These are phyloP conservation scores for Drosophila koepferae DNA, from an alignment of 2,888 invertebrate species.

Conservation along the genomic window DNA sequence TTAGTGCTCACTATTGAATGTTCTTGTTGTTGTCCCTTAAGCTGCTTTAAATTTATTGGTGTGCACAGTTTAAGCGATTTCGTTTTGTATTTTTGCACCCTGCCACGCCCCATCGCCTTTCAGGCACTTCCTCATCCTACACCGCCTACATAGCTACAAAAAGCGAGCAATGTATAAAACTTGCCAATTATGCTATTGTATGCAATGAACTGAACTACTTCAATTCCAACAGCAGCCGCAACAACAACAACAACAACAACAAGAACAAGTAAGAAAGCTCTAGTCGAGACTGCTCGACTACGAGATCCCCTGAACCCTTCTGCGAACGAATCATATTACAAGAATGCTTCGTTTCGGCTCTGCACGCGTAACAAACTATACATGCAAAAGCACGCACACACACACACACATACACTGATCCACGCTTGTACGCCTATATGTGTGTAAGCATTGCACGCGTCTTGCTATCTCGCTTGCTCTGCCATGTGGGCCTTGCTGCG, in stretches of 20 bases:
- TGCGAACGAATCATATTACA: too few species aligned
- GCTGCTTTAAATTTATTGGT: slow-evolving; percentile 81
- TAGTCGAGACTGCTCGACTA: too few species aligned
- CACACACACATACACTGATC: too few species aligned
- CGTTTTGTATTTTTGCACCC: slow-evolving; percentile 47
- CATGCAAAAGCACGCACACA: too few species aligned
- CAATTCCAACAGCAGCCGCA: slow-evolving; percentile 24
- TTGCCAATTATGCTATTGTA: slow-evolving; percentile 77
- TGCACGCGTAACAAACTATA: too few species aligned
- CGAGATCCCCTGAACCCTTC: too few species aligned
- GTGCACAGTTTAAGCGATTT: slow-evolving; percentile 77
- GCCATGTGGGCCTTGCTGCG: too few species aligned
- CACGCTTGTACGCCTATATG: too few species aligned
- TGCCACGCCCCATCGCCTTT: neutral
- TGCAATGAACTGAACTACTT: slow-evolving; percentile 75
- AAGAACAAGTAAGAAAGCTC: too few species aligned
- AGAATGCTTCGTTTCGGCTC: too few species aligned
- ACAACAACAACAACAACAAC: slow-evolving; percentile 13
- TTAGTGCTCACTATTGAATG: slow-evolving; percentile 24
- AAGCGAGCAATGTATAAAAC: slow-evolving; percentile 65
- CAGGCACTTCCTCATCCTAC: neutral
- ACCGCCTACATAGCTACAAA: slow-evolving; percentile 17
- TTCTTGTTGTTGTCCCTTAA: slow-evolving; percentile 58
- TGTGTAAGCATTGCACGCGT: too few species aligned
- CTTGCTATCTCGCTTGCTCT: too few species aligned